These are phyloP conservation scores for Glossosoma conforme DNA, from an alignment of 1,140 invertebrate genomes.

Conservation along the genomic window DNA sequence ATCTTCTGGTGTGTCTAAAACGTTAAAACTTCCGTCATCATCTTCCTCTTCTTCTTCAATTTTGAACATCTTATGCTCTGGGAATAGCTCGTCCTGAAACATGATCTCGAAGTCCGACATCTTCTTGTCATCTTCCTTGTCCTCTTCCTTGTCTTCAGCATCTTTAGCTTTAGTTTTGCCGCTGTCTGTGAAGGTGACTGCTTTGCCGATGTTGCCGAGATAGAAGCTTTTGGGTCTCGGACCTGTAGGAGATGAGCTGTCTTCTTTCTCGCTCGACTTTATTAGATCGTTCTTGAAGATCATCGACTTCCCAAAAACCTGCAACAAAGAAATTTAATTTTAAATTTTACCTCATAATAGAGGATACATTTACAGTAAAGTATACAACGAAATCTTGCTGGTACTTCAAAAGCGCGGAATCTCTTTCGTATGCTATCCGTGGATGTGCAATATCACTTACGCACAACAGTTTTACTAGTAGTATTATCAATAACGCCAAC, in stretches of 20 bases:
- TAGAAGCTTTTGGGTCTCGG: constrained; percentile 7
- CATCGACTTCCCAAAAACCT: constrained; percentile 49
- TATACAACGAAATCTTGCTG: no score
- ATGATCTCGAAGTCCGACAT: constrained; percentile 51
- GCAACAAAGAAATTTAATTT: constrained; percentile 29
- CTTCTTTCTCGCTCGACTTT: constrained; percentile 18
- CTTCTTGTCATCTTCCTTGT: constrained; percentile 36
- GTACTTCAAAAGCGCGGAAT: no score
- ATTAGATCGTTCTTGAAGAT: constrained; percentile 48
- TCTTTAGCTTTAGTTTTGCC: constrained; percentile 37
- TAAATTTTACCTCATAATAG: no score
- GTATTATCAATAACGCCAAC: no score
- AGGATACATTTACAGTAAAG: no score
- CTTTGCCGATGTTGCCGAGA: constrained; percentile 19
- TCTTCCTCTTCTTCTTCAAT: constrained; percentile 49
- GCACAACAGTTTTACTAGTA: no score
- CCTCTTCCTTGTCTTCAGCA: constrained; percentile 43
- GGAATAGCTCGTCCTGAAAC: constrained; percentile 48
- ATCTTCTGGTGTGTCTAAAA: constrained; percentile 9
- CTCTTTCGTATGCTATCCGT: no score
- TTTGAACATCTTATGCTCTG: constrained; percentile 43
- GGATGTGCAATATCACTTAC: no score
- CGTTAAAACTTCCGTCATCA: constrained; percentile 12
- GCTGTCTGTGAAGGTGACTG: constrained; percentile 34
- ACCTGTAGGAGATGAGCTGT: not conserved